Percentiles rank a stretch among this genome's conserved stretches.
phyloP scores from a whole-genome alignment of 2,888 invertebrate genomes.

The Mythimna loreyi region DNA sequence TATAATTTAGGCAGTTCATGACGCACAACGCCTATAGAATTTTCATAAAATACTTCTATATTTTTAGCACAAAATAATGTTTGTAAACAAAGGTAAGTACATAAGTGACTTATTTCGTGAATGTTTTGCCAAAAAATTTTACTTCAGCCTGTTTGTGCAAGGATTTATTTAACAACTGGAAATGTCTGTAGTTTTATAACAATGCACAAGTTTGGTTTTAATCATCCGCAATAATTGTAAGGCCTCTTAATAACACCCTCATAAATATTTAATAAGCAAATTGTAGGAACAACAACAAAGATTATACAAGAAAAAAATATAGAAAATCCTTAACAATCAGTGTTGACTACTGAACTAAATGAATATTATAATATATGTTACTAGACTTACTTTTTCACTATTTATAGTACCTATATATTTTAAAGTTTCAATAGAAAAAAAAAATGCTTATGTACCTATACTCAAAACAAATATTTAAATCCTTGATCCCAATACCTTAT shows the following conservation, averaged over 20 bases:
- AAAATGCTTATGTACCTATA: no score
- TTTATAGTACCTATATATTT: no score
- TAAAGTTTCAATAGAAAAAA: no score
- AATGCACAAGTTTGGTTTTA: conserved; percentile 29
- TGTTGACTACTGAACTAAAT: no score
- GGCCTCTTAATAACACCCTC: background rate
- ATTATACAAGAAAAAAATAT: background rate
- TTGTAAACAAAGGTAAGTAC: conserved; percentile 51
- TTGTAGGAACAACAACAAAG: no score
- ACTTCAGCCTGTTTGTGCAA: conserved; percentile 18
- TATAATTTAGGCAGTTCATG: background rate
- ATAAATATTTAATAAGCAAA: conserved; percentile 10
- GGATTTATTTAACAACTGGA: background rate
- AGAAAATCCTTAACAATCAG: no score
- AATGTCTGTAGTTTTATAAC: conserved; percentile 9
- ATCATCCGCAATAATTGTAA: conserved; percentile 9
- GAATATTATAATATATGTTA: no score
- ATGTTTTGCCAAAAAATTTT: conserved; percentile 31
- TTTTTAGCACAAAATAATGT: conserved; percentile 28
- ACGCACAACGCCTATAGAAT: background rate
- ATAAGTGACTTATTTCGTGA: conserved; percentile 20
- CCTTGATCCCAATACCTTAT: no score
- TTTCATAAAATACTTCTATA: background rate
- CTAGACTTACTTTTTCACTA: no score
- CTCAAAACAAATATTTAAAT: no score